A percentile compares a stretch with the other conserved stretches of the same genome.
Evolutionary conservation across 2,888 invertebrate species (phyloP).

Genomic region (Netelia virgata): DNA sequence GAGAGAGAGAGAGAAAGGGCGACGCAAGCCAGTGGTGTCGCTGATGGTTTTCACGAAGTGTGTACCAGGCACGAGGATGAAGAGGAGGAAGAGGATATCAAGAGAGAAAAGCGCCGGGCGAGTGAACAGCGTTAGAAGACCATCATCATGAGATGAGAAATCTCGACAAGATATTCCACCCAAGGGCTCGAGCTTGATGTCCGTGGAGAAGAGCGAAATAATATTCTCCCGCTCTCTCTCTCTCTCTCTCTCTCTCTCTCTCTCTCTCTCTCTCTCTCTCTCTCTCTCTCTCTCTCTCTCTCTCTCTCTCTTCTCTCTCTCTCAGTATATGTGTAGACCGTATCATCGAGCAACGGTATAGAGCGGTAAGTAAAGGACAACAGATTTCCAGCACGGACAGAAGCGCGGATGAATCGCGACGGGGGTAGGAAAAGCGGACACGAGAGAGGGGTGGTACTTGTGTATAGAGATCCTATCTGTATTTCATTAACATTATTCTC

Average conservation of each 20-base stretch:
- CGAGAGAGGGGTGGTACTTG: conserved; percentile 69
- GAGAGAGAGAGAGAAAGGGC: conserved; percentile 7
- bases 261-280: too few relatives aligned
- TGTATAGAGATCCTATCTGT: conserved; percentile 84
- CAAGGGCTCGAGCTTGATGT: conserved; percentile 39
- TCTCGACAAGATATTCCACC: conserved; percentile 60
- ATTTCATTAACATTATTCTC: conserved; percentile 85
- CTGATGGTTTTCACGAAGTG: conserved; percentile 49
- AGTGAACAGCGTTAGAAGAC: conserved; percentile 43
- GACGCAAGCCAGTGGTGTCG: conserved; percentile 19
- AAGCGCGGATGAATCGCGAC: conserved; percentile 52
- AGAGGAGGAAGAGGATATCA: not conserved
- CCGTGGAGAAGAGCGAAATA: conserved; percentile 37
- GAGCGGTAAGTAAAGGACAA: conserved; percentile 73
- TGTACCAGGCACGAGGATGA: conserved; percentile 21
- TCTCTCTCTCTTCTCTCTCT: too few relatives aligned
- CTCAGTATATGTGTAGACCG: too few relatives aligned
- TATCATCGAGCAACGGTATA: not conserved
- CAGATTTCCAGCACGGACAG: conserved; percentile 74
- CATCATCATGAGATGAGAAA: conserved; percentile 64
- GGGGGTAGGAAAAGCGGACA: conserved; percentile 20
- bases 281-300: too few relatives aligned
- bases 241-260: too few relatives aligned
- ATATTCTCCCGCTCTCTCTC: conserved; percentile 49
- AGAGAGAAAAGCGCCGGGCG: conserved; percentile 31